A percentile compares a stretch with the other conserved stretches of the same genome.
These are phyloP conservation scores for Centropus bengalensis DNA, from an alignment of 2,113 vertebrate species.

Conservation along the genomic window DNA sequence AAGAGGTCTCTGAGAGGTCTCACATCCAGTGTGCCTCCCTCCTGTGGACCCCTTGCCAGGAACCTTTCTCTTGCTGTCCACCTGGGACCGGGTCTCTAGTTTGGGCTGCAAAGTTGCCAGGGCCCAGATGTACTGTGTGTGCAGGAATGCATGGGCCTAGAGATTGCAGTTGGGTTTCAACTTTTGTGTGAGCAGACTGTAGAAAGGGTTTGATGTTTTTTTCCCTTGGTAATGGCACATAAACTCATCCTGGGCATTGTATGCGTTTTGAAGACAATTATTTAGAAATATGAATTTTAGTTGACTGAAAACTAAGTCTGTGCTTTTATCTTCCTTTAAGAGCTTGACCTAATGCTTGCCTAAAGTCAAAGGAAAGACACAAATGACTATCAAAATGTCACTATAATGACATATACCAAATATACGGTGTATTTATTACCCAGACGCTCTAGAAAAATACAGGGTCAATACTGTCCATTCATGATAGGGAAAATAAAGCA, in stretches of 20 bases:
- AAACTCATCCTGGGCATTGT: neutral
- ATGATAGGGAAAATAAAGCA: neutral
- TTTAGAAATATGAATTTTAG: neutral
- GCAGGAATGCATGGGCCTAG: fast-evolving
- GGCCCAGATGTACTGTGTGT: neutral
- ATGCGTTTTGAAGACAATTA: neutral
- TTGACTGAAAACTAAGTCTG: neutral
- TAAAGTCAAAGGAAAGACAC: neutral
- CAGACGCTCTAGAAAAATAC: neutral
- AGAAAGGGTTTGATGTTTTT: neutral
- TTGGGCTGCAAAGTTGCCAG: neutral
- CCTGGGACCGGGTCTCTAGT: neutral
- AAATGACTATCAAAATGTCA: neutral
- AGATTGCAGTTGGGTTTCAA: neutral
- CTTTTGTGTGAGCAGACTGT: neutral
- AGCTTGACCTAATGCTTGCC: neutral
- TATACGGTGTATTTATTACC: neutral
- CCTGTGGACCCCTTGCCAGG: neutral
- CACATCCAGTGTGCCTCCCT: neutral
- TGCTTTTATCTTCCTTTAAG: neutral
- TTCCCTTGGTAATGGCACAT: neutral
- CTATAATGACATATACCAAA: neutral
- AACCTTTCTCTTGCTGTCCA: neutral
- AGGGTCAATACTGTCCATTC: fast-evolving
- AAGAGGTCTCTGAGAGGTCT: neutral